A percentile compares a stretch with the other conserved stretches of the same genome.
phyloP scores from a whole-genome alignment of 92 coral and sea anemone genomes.

The Porites lobata region DNA sequence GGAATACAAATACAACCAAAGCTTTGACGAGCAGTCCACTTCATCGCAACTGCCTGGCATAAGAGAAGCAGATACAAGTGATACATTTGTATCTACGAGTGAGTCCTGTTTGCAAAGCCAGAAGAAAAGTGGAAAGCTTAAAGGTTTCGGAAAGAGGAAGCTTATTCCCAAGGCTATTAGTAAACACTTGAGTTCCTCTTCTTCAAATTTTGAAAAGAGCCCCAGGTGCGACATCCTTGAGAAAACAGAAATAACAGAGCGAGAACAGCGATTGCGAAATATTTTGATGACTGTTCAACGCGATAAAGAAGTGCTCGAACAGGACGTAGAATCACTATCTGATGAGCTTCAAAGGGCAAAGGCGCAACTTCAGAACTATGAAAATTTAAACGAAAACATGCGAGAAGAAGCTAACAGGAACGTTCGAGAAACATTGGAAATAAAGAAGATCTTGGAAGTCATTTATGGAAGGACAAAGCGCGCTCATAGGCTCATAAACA shows the following conservation, averaged over 20 bases:
- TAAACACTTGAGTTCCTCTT: constrained; percentile 11
- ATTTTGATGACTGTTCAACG: constrained; percentile 21
- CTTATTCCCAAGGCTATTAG: constrained; percentile 4
- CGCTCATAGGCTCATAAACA: constrained; percentile 10
- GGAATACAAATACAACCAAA: background rate
- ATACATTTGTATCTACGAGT: constrained; percentile 8
- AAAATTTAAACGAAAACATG: background rate
- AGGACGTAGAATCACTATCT: constrained; percentile 1
- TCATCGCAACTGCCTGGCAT: background rate
- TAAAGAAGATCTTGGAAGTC: constrained; percentile 28
- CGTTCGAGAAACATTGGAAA: constrained; percentile 23
- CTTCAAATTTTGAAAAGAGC: background rate
- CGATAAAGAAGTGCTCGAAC: constrained; percentile 36
- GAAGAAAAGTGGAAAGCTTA: background rate
- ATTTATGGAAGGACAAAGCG: constrained; percentile 18
- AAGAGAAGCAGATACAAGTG: background rate
- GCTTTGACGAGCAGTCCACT: constrained; percentile 30
- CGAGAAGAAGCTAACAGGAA: constrained; percentile 18
- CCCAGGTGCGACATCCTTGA: background rate
- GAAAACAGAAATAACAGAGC: background rate
- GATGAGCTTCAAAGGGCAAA: constrained; percentile 27
- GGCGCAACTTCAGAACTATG: background rate
- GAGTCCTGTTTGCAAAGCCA: background rate
- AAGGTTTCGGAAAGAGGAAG: constrained; percentile 17
- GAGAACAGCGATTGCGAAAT: constrained; percentile 15